Evolutionary conservation across 2,113 vertebrate genomes (phyloP).

Genomic region (Paraplagusia blochii): DNA sequence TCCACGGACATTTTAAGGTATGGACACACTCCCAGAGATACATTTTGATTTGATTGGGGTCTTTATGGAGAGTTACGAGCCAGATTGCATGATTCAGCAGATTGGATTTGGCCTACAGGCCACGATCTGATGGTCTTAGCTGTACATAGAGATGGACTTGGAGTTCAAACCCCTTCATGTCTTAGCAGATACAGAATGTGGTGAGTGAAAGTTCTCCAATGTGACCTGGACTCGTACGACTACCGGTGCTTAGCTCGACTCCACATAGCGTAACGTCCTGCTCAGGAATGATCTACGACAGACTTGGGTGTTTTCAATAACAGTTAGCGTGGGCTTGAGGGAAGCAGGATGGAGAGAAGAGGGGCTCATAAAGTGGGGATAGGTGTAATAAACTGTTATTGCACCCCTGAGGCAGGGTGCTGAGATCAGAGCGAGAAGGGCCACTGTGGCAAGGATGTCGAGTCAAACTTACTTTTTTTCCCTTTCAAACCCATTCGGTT

Average conservation of each 20-base stretch:
- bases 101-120: too few relatives aligned
- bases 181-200: conserved; percentile 47
- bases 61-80: too few relatives aligned
- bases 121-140: background rate
- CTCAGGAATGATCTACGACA: conserved; percentile 73
- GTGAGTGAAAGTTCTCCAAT: conserved; percentile 53
- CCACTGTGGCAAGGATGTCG: conserved; percentile 61
- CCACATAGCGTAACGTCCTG: conserved; percentile 57
- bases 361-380: conserved; percentile 71
- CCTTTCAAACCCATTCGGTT: conserved; percentile 37
- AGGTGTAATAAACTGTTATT: conserved; percentile 81
- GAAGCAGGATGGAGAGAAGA: conserved; percentile 38
- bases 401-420: conserved; percentile 68
- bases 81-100: too few relatives aligned
- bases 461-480: conserved; percentile 52
- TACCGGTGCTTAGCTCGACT: conserved; percentile 58
- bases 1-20: too few relatives aligned
- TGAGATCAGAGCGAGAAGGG: conserved; percentile 62
- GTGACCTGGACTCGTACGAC: conserved; percentile 38
- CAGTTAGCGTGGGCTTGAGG: conserved; percentile 70
- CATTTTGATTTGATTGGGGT: too few relatives aligned
- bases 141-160: conserved; percentile 61
- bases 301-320: conserved; percentile 76
- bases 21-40: too few relatives aligned
- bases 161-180: conserved; percentile 53